phyloP scores from a whole-genome alignment of 1,140 invertebrate species.

The Gonioctena quinquepunctata region DNA sequence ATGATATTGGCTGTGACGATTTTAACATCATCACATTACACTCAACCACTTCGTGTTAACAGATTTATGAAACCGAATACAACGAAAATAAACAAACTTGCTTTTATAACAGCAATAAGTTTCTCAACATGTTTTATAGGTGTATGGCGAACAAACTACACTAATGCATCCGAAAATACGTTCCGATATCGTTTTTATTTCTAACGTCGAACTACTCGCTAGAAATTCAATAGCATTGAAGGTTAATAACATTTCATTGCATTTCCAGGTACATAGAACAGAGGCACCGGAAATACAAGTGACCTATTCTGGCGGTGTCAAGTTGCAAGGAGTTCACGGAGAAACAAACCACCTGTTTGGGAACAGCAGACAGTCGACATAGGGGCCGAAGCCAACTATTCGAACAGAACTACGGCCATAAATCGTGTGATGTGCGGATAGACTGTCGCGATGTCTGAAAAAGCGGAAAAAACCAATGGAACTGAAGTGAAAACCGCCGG shows the following conservation, averaged over 20 bases:
- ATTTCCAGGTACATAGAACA: not conserved
- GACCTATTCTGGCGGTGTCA: no score
- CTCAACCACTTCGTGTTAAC: not conserved
- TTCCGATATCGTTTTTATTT: no score
- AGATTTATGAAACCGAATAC: constrained; percentile 11
- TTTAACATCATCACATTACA: not conserved
- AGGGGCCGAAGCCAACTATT: no score
- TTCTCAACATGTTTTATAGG: not conserved
- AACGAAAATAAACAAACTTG: constrained; percentile 6
- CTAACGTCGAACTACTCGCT: no score
- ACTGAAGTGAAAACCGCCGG: not conserved
- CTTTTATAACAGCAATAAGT: not conserved
- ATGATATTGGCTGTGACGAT: not conserved
- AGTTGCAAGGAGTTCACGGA: no score
- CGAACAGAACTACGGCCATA: not conserved
- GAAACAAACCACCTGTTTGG: not conserved
- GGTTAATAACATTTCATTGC: not conserved
- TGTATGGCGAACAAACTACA: no score
- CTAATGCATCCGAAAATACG: not conserved
- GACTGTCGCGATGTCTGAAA: not conserved
- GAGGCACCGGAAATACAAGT: not conserved
- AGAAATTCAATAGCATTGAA: no score
- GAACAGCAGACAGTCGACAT: not conserved
- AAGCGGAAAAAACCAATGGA: not conserved
- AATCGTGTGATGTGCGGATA: not conserved